These are phyloP conservation scores for Acropternis orthonyx DNA, from an alignment of 2,797 vertebrate species.

Conservation along the genomic window DNA sequence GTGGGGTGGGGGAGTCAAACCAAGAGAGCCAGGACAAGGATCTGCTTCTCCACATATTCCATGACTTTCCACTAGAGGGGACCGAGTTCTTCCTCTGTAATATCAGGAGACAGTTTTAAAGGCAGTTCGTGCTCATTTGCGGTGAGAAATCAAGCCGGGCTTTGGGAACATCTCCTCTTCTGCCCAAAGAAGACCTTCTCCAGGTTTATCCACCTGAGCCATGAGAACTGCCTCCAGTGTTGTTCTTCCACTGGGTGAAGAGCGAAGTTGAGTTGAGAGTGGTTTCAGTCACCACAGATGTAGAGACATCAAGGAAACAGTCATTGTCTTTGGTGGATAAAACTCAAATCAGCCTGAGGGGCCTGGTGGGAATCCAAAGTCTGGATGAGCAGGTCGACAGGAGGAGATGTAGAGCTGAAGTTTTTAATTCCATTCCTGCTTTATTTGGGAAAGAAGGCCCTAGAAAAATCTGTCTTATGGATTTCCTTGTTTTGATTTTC, in stretches of 20 bases:
- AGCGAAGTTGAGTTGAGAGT: neutral
- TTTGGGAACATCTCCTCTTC: neutral
- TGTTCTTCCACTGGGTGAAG: neutral
- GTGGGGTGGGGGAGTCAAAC: neutral
- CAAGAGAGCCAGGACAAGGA: fast-evolving
- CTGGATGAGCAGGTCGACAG: neutral
- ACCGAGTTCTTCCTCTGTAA: neutral
- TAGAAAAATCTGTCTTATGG: neutral
- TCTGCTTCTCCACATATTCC: neutral
- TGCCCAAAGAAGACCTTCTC: neutral
- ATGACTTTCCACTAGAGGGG: neutral
- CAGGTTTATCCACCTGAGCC: neutral
- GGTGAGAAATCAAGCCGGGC: neutral
- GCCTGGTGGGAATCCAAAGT: neutral
- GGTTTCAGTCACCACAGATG: neutral
- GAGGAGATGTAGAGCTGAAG: neutral
- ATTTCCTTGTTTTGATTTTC: neutral
- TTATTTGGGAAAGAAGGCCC: neutral
- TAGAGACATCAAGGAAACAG: neutral
- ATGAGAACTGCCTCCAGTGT: neutral
- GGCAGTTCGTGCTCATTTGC: neutral
- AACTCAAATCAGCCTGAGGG: neutral
- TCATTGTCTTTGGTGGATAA: neutral
- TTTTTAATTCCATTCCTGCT: neutral
- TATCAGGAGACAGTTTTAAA: neutral